phyloP scores from a whole-genome alignment of 1,140 invertebrate genomes.

The Diabrotica undecimpunctata region DNA sequence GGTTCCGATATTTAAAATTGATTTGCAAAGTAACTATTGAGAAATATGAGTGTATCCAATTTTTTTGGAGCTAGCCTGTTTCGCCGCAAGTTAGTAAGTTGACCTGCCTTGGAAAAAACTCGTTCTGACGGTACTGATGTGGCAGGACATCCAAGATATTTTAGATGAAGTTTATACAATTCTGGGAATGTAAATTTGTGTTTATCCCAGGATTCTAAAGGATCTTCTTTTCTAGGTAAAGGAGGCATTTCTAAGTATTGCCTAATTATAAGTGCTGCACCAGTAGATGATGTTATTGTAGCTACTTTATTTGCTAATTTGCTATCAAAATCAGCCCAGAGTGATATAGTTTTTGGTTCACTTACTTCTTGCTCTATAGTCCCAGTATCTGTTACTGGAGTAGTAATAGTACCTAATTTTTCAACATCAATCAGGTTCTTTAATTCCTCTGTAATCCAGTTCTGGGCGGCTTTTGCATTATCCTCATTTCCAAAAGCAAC shows the following conservation, averaged over 20 bases:
- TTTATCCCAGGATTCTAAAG: slow-evolving; percentile 35
- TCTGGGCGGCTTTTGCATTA: slow-evolving; percentile 36
- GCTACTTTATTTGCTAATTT: slow-evolving; percentile 21
- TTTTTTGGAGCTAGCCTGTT: slow-evolving; percentile 33
- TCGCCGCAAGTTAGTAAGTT: no score
- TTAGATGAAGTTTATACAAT: slow-evolving; percentile 34
- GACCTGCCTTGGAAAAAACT: no score
- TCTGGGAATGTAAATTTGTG: slow-evolving; percentile 28
- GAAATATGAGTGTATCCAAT: slow-evolving; percentile 29
- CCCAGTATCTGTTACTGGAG: neutral
- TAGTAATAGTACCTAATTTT: slow-evolving; percentile 9
- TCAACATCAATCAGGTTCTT: neutral
- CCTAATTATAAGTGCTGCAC: slow-evolving; percentile 6
- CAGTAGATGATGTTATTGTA: slow-evolving; percentile 10
- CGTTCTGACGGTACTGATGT: no score
- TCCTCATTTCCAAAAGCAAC: slow-evolving; percentile 33
- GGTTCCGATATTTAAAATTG: no score
- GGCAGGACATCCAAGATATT: slow-evolving; percentile 31
- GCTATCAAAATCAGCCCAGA: slow-evolving; percentile 30
- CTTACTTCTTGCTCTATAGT: neutral
- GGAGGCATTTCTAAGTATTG: slow-evolving; percentile 41
- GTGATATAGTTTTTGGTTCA: neutral
- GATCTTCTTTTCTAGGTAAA: slow-evolving; percentile 28
- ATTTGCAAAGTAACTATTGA: slow-evolving; percentile 28
- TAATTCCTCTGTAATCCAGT: slow-evolving; percentile 35